These are phyloP conservation scores for Pseudomyrmex sp. DNA, from an alignment of 1,140 invertebrate species.

Conservation along the genomic window DNA sequence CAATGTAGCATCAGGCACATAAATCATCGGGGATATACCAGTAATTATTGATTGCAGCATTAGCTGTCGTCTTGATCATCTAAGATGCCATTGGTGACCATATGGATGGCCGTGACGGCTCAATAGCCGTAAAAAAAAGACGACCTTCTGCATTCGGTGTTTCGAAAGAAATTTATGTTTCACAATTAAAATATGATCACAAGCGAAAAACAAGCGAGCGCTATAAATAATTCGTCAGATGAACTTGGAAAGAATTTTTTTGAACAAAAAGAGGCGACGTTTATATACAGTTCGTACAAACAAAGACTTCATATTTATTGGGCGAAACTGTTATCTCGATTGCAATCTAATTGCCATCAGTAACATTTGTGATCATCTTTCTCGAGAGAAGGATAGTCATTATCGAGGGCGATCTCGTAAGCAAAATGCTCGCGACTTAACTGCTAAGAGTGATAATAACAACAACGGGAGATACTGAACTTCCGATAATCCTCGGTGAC, in stretches of 20 bases:
- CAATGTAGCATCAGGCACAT: background rate
- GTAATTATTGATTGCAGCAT: conserved; percentile 45
- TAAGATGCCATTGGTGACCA: conserved; percentile 20
- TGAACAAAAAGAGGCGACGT: background rate
- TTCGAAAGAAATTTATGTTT: background rate
- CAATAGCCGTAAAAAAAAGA: background rate
- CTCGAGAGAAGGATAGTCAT: background rate
- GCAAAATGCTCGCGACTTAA: conserved; percentile 32
- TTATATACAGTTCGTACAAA: background rate
- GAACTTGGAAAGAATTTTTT: background rate
- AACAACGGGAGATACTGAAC: conserved; percentile 10
- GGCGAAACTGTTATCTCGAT: background rate
- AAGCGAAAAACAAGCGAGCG: background rate
- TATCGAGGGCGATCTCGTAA: background rate
- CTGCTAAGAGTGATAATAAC: conserved; percentile 5
- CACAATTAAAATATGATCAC: background rate
- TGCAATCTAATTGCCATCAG: background rate
- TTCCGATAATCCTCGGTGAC: conserved; percentile 11
- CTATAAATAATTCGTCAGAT: conserved; percentile 26
- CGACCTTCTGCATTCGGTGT: background rate
- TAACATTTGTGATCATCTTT: conserved; percentile 11
- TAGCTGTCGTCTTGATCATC: conserved; percentile 12
- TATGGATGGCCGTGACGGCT: background rate
- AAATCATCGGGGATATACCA: conserved; percentile 31
- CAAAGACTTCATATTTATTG: background rate